Evolutionary conservation across 2,113 vertebrate species (phyloP).

Genomic region (Microtus oregoni): DNA sequence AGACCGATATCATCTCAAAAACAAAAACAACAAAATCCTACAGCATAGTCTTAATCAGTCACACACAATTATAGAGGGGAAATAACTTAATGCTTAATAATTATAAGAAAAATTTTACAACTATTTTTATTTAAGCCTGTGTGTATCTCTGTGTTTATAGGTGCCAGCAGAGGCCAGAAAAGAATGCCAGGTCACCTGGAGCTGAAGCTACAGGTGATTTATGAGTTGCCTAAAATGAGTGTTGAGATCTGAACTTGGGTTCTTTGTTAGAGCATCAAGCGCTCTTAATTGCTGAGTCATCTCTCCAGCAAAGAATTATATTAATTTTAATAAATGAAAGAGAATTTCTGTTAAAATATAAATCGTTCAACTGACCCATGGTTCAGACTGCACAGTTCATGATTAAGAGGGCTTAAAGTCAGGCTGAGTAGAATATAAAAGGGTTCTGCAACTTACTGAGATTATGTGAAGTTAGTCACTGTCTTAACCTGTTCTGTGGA

Average conservation of each 20-base stretch:
- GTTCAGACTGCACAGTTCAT: neutral
- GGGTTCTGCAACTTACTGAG: neutral
- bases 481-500: neutral
- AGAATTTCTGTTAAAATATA: neutral
- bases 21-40: neutral
- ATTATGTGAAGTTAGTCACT: neutral
- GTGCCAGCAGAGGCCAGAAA: neutral
- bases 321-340: neutral
- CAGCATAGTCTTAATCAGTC: neutral
- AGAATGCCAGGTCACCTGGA: too few relatives aligned
- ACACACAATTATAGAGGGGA: constrained; percentile 11
- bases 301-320: neutral
- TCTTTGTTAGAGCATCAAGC: neutral
- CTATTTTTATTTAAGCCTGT: neutral
- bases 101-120: neutral
- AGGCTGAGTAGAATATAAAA: neutral
- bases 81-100: neutral
- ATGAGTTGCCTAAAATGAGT: neutral
- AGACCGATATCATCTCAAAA: neutral
- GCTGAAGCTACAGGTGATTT: neutral
- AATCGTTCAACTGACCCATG: neutral
- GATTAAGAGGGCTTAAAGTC: neutral
- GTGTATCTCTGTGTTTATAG: neutral
- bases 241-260: neutral
- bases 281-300: neutral